Percentiles rank a stretch among this genome's conserved stretches.
These are phyloP conservation scores for Leguminivora glycinivorella DNA, from an alignment of 1,140 invertebrate genomes.

Conservation along the genomic window DNA sequence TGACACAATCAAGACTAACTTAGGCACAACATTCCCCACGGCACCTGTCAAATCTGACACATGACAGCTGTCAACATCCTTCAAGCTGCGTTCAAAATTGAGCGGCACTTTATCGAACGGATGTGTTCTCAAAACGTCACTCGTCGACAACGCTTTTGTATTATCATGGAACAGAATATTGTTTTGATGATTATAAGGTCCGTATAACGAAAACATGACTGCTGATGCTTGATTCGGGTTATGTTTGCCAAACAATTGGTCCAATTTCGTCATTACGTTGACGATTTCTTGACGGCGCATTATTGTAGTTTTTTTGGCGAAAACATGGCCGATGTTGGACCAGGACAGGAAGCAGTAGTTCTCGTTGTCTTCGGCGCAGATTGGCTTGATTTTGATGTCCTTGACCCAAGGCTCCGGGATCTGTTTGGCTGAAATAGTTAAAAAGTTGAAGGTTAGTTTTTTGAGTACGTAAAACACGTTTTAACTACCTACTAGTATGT, in stretches of 20 bases:
- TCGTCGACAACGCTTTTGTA: slow-evolving; percentile 77
- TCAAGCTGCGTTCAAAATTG: slow-evolving; percentile 56
- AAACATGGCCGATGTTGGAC: slow-evolving; percentile 83
- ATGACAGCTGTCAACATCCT: slow-evolving; percentile 9
- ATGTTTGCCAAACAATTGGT: slow-evolving; percentile 83
- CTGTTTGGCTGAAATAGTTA: slow-evolving; percentile 49
- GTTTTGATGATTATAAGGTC: slow-evolving; percentile 80
- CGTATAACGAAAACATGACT: slow-evolving; percentile 83
- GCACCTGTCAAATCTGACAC: slow-evolving; percentile 16
- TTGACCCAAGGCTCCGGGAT: slow-evolving; percentile 45
- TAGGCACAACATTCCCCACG: background rate
- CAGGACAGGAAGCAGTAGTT: slow-evolving; percentile 85
- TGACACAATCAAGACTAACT: slow-evolving; percentile 2
- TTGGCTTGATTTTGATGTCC: slow-evolving; percentile 58
- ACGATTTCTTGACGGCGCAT: slow-evolving; percentile 82
- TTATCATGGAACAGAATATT: slow-evolving; percentile 85
- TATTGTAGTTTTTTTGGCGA: slow-evolving; percentile 79
- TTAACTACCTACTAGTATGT: too few species aligned
- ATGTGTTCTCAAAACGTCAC: slow-evolving; percentile 63
- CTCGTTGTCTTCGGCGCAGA: slow-evolving; percentile 78
- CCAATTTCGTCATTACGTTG: slow-evolving; percentile 83
- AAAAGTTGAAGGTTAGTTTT: background rate
- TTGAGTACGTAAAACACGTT: too few species aligned
- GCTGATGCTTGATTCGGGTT: slow-evolving; percentile 80
- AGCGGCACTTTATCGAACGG: slow-evolving; percentile 59